Evolutionary conservation across 2,888 invertebrate species (phyloP), one percentile per base, ranked within the genome.

Genomic region (Megamerina dolium): DNA sequence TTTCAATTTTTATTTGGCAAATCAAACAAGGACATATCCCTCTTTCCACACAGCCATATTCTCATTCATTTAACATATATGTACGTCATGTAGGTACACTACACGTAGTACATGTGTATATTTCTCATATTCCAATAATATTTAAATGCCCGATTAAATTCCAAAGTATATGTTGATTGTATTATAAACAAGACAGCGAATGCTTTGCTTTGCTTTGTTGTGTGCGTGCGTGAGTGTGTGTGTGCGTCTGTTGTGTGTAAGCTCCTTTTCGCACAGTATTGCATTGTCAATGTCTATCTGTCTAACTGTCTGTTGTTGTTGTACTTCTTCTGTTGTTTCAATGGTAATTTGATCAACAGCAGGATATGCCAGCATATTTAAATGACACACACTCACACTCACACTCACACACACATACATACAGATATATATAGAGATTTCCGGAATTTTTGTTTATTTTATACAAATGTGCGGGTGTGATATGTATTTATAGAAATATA

Each of bases 151-250:
- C 39, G 49, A 40, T 50, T 45, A 43, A 41, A 31, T 46, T 46
- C 26, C 33, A 51, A 54, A 52, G 38, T 46, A 50, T 50, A 46
- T n/a, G n/a, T 48, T 50, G 51, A 36, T 41, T 37, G 23, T n/a
- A n/a, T n/a, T n/a, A n/a, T n/a, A n/a, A n/a, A n/a, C n/a, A n/a
- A 30, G 21, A 31, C 31, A 41, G 12, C 27, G 18, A 30, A 39
- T 29, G 23, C 23, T 8, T 8, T 23, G 6, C 8, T 23, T 23
- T 23, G 10, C 23, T 6, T 23, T 8, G 6, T 23, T 10, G 8
- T 8, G 10, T 13, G 30, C 34, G 18, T 39, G 37, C 18, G 32
- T 32, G 39, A 43, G 29, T 41, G 43, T 43, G 32, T 37, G 37
- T 49, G 26, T 38, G 38, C 27, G 38, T 40, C 4, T 26, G 39